Evolutionary conservation across 1,140 invertebrate species (phyloP), one percentile per base, ranked within the genome.

Genomic region (Papilio glaucus): DNA sequence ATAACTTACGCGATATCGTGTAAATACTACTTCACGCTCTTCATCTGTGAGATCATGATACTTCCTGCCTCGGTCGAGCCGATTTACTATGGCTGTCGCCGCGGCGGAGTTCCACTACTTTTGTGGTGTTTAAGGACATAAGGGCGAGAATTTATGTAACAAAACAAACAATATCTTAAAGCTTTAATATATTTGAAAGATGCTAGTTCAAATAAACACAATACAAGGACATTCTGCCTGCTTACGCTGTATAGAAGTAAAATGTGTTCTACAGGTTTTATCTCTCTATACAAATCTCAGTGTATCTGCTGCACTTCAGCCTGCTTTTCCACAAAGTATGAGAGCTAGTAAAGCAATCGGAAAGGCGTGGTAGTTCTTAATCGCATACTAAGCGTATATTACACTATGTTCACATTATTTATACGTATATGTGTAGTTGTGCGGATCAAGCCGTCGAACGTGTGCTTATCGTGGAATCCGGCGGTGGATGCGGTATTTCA

Each of bases 401-500:
- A 57, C 4, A 24, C 49, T 57, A 57, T 24, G 4, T 9, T 24
- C 21, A 24, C 49, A 57, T 21, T 57, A 57, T 57, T 26, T 24
- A 57, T 26, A n/a, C n/a, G 18, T 12, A 33, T 33, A 33, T 33
- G 29, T 33, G 2, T 33, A 3, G 49, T 0, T 26, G 15, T 49
- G 45, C 18, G 18, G 45, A 0, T 57, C 49, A 57, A 12, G 49
- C 49, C 24, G 61, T 80, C 21, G 76, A 74, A 4, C 77, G 76
- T 24, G 49, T 57, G 10, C 75, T 79, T 37, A 76, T 85, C 7
- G 63, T 69, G 24, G 53, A 60, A 38, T 82, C 81, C 3, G 73
- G 74, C 1, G 85, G 81, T 33, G 65, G 77, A 33, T 85, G 72
- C 0, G 85, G 83, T 8, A 75, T 79, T 73, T 85, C 83, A 18